Base-by-base conservation (phyloP, 37 sponge, comb jelly and placozoan genomes). In the Theonella swinhoei region DNA sequence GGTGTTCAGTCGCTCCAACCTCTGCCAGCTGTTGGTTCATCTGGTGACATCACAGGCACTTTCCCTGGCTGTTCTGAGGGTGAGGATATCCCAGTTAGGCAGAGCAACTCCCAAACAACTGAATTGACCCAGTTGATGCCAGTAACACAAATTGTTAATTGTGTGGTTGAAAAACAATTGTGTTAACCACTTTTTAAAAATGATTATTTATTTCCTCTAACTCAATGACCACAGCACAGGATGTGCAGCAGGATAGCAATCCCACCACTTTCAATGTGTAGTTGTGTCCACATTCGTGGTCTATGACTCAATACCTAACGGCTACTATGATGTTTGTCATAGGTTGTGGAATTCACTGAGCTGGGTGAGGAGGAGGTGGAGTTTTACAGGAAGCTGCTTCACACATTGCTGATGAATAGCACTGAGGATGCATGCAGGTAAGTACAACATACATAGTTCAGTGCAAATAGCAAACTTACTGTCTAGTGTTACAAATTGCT, bases 321-420 rank as follows among this genome's bases (percentile, higher is more conserved):
- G n/a, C n/a, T n/a, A n/a, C n/a, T n/a, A 29, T 23, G n/a, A 14
- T 47, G 54, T 38, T 30, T 69, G 41, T 70, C 4, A 19, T 66
- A 97, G 93, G 83, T 94, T 42, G 93, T 92, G 23, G 92, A 97
- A 24, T 97, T 97, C 68, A 62, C 82, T 26, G 86, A 97, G 36
- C 64, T 97, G 61, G 86, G 70, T 36, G 71, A 72, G 60, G 68
- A 28, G 41, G 91, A 75, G 14, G 62, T 89, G 4, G 65, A 83
- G 5, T 96, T 93, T 77, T 91, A 77, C 76, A 88, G 78, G 78
- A 62, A 32, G 3, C 90, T 96, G 0, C 87, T 96, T 17, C 63
- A 2, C n/a, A 80, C 85, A 14, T 77, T 93, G 11, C 82, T 96
- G 31, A 32, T 37, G 39, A 78, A 88, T 37, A 72, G 82, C 31